Conservation (phyloP, 2,113 vertebrate genomes). For the Ptychochromis oligacanthus region DNA sequence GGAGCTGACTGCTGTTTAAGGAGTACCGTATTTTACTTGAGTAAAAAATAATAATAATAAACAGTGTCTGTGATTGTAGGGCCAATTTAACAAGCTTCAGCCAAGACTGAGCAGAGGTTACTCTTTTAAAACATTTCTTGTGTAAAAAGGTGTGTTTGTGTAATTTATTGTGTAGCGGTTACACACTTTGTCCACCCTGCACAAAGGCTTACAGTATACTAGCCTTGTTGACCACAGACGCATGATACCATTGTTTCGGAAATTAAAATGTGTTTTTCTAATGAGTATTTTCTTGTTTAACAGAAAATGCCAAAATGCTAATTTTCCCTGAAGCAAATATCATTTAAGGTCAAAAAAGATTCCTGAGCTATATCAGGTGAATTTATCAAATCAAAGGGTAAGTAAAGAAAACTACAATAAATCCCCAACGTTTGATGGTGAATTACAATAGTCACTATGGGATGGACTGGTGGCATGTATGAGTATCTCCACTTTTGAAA, state of each 20-base stretch:
- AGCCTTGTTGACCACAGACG: neutral
- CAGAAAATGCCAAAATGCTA: neutral
- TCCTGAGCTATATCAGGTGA: neutral
- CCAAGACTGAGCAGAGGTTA: neutral
- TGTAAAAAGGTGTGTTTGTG: conserved; percentile 36
- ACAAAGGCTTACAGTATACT: neutral
- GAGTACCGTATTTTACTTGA: neutral
- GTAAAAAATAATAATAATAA: neutral
- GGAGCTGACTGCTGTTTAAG: neutral
- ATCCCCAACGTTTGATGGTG: neutral
- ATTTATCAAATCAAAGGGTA: neutral
- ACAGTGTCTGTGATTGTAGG: rapidly evolving
- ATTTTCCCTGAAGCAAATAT: neutral
- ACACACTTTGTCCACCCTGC: conserved; percentile 10
- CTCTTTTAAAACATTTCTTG: neutral
- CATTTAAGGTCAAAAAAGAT: neutral
- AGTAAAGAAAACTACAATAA: neutral
- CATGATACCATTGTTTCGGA: conserved; percentile 7
- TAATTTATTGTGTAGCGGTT: conserved; percentile 27
- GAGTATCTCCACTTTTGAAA: no score
- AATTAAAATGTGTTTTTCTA: neutral
- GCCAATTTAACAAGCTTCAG: neutral
- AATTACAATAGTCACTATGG: no score
- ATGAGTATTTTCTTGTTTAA: neutral
- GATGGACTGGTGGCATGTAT: no score